These are phyloP conservation scores for Aphelenchoides fujianensis DNA, from an alignment of 1,140 invertebrate species.

Conservation along the genomic window DNA sequence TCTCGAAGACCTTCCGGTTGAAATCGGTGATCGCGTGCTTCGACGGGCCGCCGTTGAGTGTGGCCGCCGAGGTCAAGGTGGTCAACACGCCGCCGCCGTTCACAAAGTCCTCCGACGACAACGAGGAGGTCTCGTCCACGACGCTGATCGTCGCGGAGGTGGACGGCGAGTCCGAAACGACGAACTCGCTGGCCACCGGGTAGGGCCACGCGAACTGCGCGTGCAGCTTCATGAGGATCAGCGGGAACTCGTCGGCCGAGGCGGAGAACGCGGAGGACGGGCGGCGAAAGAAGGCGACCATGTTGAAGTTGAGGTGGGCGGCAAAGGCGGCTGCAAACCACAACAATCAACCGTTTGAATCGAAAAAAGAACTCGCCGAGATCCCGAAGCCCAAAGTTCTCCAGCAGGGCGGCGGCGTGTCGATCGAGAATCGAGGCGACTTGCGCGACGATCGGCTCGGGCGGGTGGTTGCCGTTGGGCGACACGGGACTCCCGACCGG, in stretches of 20 bases:
- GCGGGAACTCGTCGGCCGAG: conserved; percentile 46
- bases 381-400: conserved; percentile 57
- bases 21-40: conserved; percentile 17
- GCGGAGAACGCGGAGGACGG: conserved; percentile 30
- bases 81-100: conserved; percentile 1
- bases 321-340: conserved; percentile 51
- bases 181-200: conserved; percentile 35
- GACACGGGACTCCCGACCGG: background rate
- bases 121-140: conserved; percentile 25
- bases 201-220: conserved; percentile 60
- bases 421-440: conserved; percentile 34
- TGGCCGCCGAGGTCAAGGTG: background rate
- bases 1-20: conserved; percentile 46
- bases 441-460: conserved; percentile 20
- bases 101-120: conserved; percentile 22
- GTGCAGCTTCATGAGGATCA: conserved; percentile 59
- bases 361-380: conserved; percentile 32
- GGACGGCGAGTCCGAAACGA: background rate
- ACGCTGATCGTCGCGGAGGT: conserved; percentile 19
- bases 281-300: conserved; percentile 33
- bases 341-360: conserved; percentile 27
- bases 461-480: background rate
- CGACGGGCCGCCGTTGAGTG: background rate
- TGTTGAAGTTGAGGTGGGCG: conserved; percentile 50
- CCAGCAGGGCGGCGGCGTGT: conserved; percentile 43